Base-by-base conservation (phyloP, 2,797 vertebrate species). In the Enteromius viviparus region DNA sequence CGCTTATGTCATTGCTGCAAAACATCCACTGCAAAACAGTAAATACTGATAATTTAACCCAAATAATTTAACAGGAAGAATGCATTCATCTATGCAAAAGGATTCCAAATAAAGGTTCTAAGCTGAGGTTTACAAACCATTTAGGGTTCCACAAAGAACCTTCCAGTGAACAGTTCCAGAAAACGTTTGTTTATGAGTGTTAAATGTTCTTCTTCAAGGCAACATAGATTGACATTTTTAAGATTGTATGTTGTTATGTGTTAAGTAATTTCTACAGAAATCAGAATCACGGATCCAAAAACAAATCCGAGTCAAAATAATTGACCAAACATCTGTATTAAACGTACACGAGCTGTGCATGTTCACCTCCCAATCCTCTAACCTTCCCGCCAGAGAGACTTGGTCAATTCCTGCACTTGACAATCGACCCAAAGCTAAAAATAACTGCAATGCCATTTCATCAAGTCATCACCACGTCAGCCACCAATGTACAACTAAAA, bases 391-490 rank as follows among this genome's bases (percentile, higher is more conserved):
- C 26, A 29, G 14, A 64, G 12, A 17, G 26, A 62, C 60, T 64
- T 32, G 6, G 1, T 64, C 60, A 29, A 32, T 15, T 29, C 26
- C 14, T 29, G 60, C 60, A 64, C 60, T 64, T 64, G 60, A 32
- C 26, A 32, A 64, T 64, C 17, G 60, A 64, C 32, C 26, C 60
- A 64, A 64, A 64, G 14, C 60, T 64, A 64, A 64, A 64, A 64
- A 64, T 64, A 64, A 29, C 60, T 64, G 60, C 60, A 53, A 53
- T 1, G 29, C 26, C 60, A 64, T 32, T 32, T 64, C 14, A 62
- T 29, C 26, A 64, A 64, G 26, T 29, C 60, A 64, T 17, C 60
- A 7, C 58, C 23, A 62, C 12, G 5, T 62, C 58, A 14, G 2
- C 60, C 60, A 15, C 12, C 60, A 62, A 62, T 62, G 14, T 12